Conservation (phyloP, 1,140 invertebrate species). For the Limonius californicus region DNA sequence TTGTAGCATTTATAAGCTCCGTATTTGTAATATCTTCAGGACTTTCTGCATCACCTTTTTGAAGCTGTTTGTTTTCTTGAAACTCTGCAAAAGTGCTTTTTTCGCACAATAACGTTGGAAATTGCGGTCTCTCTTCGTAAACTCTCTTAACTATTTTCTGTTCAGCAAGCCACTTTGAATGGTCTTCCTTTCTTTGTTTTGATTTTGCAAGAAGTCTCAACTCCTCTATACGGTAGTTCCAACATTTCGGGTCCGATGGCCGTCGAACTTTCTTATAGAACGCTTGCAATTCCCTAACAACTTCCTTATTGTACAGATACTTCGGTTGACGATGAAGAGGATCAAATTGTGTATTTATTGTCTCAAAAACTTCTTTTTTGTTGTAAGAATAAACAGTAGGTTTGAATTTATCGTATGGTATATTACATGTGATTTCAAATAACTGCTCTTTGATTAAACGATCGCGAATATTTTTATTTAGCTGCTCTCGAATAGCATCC, state of each 20-base stretch:
- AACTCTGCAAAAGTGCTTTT: not conserved
- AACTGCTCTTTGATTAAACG: not conserved
- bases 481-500: not conserved
- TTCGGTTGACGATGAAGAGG: not conserved
- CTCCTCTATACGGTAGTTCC: not conserved
- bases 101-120: not conserved
- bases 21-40: not conserved
- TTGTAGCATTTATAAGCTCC: not conserved
- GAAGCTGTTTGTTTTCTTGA: not conserved
- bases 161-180: not conserved
- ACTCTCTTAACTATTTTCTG: not conserved
- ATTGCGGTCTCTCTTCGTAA: not conserved
- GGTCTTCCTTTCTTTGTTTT: not conserved
- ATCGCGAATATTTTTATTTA: not conserved
- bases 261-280: not conserved
- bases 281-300: slow-evolving; percentile 2
- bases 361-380: slow-evolving; percentile 12
- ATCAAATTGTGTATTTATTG: not conserved
- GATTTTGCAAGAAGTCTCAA: not conserved
- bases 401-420: not conserved
- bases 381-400: not conserved
- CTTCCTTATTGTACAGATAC: slow-evolving; percentile 9
- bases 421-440: not conserved
- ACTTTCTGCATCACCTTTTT: not conserved
- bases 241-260: not conserved